Base-by-base conservation (phyloP, 1,140 invertebrate species). In the Asbolus verrucosus region DNA sequence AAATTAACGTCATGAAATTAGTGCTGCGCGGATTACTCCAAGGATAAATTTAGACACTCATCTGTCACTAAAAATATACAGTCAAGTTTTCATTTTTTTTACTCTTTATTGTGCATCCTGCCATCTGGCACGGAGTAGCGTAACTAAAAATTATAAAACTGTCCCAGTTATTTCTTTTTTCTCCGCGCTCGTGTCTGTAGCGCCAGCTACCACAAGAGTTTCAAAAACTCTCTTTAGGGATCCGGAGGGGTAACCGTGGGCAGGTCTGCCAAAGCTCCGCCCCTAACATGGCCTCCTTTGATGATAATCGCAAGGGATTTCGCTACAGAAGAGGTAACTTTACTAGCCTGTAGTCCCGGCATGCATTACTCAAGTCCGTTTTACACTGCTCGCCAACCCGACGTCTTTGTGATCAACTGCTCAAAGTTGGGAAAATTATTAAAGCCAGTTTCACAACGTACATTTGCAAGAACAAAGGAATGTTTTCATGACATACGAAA, bases 221-320 rank as follows among this genome's bases (percentile, higher is more conserved):
- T 60, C 63, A 77, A 77, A 77, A 76, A 75, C 61, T 46, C 11
- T 38, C 33, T 67, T 67, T 27, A 38, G 39, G 36, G 33, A 18
- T 18, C 61, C 59, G 36, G 39, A 63, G 33, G 33, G 33, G 33
- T 39, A 54, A 30, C 46, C 46, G 46, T 54, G 61, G 61, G 61
- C 33, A 24, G 61, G 61, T 63, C 61, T 38, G 18, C 11, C 33
- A 54, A 63, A 31, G 76, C 76, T 73, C 78, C 78, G 77, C 78
- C 78, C 68, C 65, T 77, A 79, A 78, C 69, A 79, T 79, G 78
- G 78, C 78, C 72, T 78, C 76, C 78, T 75, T 73, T 70, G 78
- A 79, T 75, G 67, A 71, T 75, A 76, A 73, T 77, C 75, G 71
- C 76, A 73, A 75, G 76, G 73, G 77, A 78, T 71, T 72, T 65